Conservation (phyloP, 2,113 vertebrate species). For the Trinectes maculatus region DNA sequence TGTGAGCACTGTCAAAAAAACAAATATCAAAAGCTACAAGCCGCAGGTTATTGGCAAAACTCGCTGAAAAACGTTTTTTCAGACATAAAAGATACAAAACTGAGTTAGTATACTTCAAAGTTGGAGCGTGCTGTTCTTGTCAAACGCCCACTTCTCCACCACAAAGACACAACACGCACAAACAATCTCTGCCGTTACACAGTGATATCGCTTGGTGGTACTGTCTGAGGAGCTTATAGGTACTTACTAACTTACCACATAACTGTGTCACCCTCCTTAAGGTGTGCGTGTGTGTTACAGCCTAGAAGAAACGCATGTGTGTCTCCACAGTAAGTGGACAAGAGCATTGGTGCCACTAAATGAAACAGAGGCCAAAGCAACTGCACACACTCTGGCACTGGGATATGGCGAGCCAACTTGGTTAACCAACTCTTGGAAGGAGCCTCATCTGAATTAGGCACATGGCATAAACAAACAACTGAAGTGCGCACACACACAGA, state of each 20-base stretch:
- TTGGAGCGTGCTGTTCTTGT: constrained; percentile 40
- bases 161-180: constrained; percentile 29
- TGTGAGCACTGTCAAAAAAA: constrained; percentile 4
- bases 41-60: constrained; percentile 51
- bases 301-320: constrained; percentile 20
- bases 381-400: constrained; percentile 62
- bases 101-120: constrained; percentile 27
- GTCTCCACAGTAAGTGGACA: constrained; percentile 55
- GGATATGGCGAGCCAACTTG: constrained; percentile 60
- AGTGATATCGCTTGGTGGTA: constrained; percentile 67
- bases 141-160: constrained; percentile 28
- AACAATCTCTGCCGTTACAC: constrained; percentile 48
- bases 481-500: neutral
- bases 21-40: constrained; percentile 28
- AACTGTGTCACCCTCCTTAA: constrained; percentile 48
- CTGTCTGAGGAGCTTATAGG: constrained; percentile 70
- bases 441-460: constrained; percentile 19
- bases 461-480: constrained; percentile 22
- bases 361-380: constrained; percentile 66
- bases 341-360: constrained; percentile 63
- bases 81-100: constrained; percentile 39
- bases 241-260: constrained; percentile 58
- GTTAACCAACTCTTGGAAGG: constrained; percentile 69
- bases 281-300: constrained; percentile 34
- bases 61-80: constrained; percentile 35